Evolutionary conservation across 2,113 vertebrate genomes (phyloP).

Genomic region (Pardalotus punctatus): DNA sequence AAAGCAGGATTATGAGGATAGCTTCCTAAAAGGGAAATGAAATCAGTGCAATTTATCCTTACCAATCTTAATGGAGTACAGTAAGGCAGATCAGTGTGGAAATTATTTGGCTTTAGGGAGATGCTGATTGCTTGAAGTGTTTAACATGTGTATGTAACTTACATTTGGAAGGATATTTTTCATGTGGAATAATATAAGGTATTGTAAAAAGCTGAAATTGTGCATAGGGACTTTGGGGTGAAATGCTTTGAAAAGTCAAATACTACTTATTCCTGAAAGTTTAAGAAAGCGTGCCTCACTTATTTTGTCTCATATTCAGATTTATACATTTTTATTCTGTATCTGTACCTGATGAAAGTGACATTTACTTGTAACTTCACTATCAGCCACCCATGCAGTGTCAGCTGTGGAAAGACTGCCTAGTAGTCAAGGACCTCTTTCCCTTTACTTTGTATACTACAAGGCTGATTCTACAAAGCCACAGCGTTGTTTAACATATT

Average conservation of each 20-base stretch:
- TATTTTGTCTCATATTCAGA: background rate
- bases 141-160: background rate
- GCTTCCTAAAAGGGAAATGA: slow-evolving; percentile 50
- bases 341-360: background rate
- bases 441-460: background rate
- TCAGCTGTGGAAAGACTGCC: background rate
- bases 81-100: background rate
- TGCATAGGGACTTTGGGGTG: background rate
- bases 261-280: background rate
- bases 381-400: background rate
- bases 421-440: background rate
- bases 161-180: background rate
- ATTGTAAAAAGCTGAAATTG: background rate
- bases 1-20: slow-evolving; percentile 53
- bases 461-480: background rate
- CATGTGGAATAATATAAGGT: background rate
- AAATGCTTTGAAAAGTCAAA: background rate
- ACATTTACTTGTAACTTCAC: background rate
- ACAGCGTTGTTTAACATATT: background rate
- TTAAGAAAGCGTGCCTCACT: background rate
- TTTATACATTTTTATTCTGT: background rate
- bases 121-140: background rate
- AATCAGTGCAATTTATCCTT: slow-evolving; percentile 46
- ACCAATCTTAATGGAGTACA: background rate
- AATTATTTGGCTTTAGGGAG: background rate